Evolutionary conservation across 2,888 invertebrate species (phyloP), one percentile per base, ranked within the genome.

Genomic region (Andricus curvator): DNA sequence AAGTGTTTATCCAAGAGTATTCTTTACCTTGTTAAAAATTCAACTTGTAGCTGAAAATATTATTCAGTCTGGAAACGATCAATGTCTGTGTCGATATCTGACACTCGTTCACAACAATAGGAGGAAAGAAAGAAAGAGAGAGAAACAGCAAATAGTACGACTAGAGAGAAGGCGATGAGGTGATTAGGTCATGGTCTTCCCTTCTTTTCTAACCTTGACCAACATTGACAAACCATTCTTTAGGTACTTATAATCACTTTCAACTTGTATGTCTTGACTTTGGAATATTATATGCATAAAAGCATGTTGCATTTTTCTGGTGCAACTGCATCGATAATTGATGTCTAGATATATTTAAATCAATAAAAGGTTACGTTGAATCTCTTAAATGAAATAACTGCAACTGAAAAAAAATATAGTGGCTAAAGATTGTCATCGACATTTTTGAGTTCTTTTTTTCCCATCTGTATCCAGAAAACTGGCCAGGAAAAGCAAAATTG

Each of bases 121-220:
- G 20, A 44, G 62, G 65, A 48, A 78, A 33, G 78, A 44, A 20
- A n/a, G 20, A 44, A 29, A 65, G 65, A 37, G 25, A 48, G 29
- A 65, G 66, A 44, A 78, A 66, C 33, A 44, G 51, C 48, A 78
- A 78, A 78, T 66, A 78, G 78, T 65, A 65, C 77, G 48, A 65
- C 25, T 48, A 65, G 25, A 62, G 64, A 48, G 78, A 33, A 48
- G 33, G 29, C 66, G 77, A 77, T 78, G 65, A 65, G 78, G 78
- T 78, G 65, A 65, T 78, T 78, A 65, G 78, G 78, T 78, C 78
- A 78, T 48, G 78, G 78, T 65, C 78, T 78, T 78, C 48, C 78
- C 78, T 78, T 64, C 78, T 48, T 48, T 48, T 51, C n/a, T 51
- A 65, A 78, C 64, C 66, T 66, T 64, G 48, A 44, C 65, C 48